Evolutionary conservation across 2,113 vertebrate genomes (phyloP), one percentile per base, ranked within the genome.

Genomic region (Tylochromis polylepis): DNA sequence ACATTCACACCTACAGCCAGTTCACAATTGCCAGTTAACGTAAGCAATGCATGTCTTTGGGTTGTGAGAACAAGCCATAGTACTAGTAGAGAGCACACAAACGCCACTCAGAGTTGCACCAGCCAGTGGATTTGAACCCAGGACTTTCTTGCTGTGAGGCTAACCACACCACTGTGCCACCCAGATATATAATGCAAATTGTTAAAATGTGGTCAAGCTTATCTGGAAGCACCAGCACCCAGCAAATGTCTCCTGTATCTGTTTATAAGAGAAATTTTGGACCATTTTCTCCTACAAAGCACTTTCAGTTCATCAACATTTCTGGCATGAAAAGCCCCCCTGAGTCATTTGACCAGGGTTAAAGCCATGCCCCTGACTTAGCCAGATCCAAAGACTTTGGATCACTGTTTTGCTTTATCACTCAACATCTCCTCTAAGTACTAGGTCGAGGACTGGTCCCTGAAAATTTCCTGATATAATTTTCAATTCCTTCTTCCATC

Each of bases 1-100:
- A 72, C 0, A 75, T 20, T 29, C 0, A 75, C 41, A 75, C 24
- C 65, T 70, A 70, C 36, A 43, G 0, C 8, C 41, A 72, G 41
- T 72, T 72, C 11, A 72, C 22, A 46, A 27, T 46, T 46, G 14
- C 38, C 38, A 72, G 38, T 72, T 72, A 72, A 46, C 34, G 5
- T 22, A 56, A 24, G 10, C 11, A 22, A 56, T 3, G 11, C 22
- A 56, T 56, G 55, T 56, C 55, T 56, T 56, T 56, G n/a, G 9
- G 20, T 11, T 55, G 9, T 55, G 20, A 20, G 8, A 72, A 46
- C 16, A 72, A 46, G 22, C 38, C 2, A 16, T 2, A 16, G 46
- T 16, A 16, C 46, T 49, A 15, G 14, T 49, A 49, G 46, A 49
- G 46, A 16, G 46, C 46, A 49, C 9, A 9, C 36, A 38, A 38